These are phyloP conservation scores for Leucania comma DNA, from an alignment of 2,888 invertebrate species.

Conservation along the genomic window DNA sequence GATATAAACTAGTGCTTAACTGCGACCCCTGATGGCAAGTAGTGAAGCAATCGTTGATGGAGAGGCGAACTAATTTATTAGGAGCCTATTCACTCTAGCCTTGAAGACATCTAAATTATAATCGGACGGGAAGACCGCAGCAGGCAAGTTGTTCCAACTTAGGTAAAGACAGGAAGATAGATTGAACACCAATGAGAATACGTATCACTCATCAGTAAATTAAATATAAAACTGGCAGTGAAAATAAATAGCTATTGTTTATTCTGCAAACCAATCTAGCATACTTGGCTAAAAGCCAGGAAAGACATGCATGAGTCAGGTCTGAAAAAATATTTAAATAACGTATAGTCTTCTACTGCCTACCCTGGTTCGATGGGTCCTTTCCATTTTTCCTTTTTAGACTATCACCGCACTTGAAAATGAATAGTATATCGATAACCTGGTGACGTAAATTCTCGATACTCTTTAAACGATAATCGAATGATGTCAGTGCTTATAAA, in stretches of 20 bases:
- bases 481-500: not conserved
- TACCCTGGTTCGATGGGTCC: not conserved
- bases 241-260: conserved; percentile 36
- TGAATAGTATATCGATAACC: not conserved
- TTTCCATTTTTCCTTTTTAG: not conserved
- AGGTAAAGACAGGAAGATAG: not conserved
- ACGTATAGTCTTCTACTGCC: not conserved
- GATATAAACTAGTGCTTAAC: too few species aligned
- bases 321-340: not conserved
- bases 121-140: too few species aligned
- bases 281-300: conserved; percentile 37
- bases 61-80: too few species aligned
- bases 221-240: not conserved
- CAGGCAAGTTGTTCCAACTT: too few species aligned
- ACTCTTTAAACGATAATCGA: not conserved
- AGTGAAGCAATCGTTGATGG: too few species aligned
- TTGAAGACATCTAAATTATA: too few species aligned
- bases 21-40: too few species aligned
- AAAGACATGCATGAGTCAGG: too few species aligned
- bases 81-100: too few species aligned
- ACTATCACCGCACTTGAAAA: not conserved
- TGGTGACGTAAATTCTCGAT: not conserved
- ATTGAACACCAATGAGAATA: not conserved
- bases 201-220: not conserved
- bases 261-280: conserved; percentile 19